Evolutionary conservation across 2,888 invertebrate species (phyloP).

Genomic region (Coremacera marginata): DNA sequence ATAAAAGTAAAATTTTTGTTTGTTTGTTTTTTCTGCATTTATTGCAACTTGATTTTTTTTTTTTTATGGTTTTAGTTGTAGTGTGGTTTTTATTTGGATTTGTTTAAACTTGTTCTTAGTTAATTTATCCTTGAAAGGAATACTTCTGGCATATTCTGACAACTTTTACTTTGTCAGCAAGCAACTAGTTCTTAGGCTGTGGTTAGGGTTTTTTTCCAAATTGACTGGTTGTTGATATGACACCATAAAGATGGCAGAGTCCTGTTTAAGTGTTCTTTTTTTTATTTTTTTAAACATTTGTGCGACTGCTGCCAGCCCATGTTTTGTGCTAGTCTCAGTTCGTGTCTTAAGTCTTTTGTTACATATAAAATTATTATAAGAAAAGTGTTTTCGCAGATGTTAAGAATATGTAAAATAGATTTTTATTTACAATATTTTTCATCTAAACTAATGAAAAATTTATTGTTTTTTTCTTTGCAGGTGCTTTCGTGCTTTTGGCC

Average conservation of each 20-base stretch:
- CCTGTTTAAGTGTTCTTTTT: background rate
- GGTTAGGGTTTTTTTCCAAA: too few relatives aligned
- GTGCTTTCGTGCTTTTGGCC: slow-evolving; percentile 78
- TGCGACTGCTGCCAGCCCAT: too few relatives aligned
- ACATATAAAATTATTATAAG: too few relatives aligned
- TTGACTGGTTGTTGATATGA: too few relatives aligned
- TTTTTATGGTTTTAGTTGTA: too few relatives aligned
- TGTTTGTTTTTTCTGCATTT: too few relatives aligned
- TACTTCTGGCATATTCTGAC: background rate
- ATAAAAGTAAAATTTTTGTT: too few relatives aligned
- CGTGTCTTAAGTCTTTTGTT: slow-evolving; percentile 18
- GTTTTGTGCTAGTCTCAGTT: background rate
- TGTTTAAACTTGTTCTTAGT: background rate
- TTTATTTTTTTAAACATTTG: slow-evolving; percentile 7
- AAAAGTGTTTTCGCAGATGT: too few relatives aligned
- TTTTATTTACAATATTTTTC: background rate
- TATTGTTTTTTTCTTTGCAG: slow-evolving; percentile 70
- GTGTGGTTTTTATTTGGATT: background rate
- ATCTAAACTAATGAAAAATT: too few relatives aligned
- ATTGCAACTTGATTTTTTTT: too few relatives aligned
- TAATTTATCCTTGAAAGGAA: background rate
- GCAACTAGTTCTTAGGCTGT: background rate
- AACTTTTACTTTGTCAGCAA: background rate
- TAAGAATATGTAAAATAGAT: background rate
- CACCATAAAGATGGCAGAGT: too few relatives aligned